Percentiles rank a stretch among this genome's conserved stretches.
These are phyloP conservation scores for Anniella stebbinsi DNA, from an alignment of 2,797 vertebrate genomes.

Conservation along the genomic window DNA sequence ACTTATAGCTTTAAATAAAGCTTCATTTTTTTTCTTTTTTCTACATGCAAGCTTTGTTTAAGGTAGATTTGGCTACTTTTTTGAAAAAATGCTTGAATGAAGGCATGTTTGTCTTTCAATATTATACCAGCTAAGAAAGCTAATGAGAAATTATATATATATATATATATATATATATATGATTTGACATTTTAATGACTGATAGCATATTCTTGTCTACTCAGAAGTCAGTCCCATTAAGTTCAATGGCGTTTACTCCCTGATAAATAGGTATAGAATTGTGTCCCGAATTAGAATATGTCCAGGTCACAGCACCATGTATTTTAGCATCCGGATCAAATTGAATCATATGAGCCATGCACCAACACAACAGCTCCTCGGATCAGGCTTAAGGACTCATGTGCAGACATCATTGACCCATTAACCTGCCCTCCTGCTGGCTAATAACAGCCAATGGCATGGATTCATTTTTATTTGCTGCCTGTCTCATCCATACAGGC, in stretches of 20 bases:
- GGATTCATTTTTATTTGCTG: not conserved
- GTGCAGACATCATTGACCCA: not conserved
- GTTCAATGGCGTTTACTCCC: not conserved
- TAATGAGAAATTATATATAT: conserved; percentile 16
- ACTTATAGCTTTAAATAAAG: conserved; percentile 22
- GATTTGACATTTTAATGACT: conserved; percentile 12
- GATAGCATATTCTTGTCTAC: not conserved
- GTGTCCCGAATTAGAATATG: conserved; percentile 4
- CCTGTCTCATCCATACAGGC: not conserved
- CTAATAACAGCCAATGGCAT: not conserved
- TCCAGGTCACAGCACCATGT: conserved; percentile 10
- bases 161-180: not conserved
- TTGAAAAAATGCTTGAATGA: conserved; percentile 6
- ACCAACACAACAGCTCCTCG: not conserved
- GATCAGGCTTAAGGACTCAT: not conserved
- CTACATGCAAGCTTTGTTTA: conserved; percentile 16
- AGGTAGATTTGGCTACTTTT: conserved; percentile 2
- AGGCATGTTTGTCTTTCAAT: conserved; percentile 18
- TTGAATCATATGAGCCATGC: not conserved
- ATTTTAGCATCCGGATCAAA: not conserved
- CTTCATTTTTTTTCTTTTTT: not conserved
- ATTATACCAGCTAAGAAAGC: conserved; percentile 18
- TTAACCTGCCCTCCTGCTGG: not conserved
- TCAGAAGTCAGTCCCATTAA: not conserved
- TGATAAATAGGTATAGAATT: not conserved